These are phyloP conservation scores for Candoia aspera DNA, from an alignment of 2,113 vertebrate species.

Conservation along the genomic window DNA sequence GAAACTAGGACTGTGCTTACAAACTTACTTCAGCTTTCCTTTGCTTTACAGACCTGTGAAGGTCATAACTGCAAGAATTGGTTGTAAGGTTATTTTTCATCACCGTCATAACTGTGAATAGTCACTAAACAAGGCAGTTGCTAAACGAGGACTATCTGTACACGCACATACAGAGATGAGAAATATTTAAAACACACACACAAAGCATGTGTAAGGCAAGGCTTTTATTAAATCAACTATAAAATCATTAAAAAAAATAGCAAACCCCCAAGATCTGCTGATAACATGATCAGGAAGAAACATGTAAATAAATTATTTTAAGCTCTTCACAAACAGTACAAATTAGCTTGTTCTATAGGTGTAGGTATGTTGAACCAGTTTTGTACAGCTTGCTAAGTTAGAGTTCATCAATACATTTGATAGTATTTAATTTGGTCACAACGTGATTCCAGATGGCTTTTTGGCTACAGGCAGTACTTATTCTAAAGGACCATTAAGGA, in stretches of 20 bases:
- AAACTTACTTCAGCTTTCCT: neutral
- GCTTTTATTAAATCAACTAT: neutral
- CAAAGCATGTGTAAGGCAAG: neutral
- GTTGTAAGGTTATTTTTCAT: neutral
- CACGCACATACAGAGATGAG: neutral
- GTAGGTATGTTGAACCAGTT: neutral
- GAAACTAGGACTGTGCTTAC: neutral
- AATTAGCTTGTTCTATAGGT: neutral
- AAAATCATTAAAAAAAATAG: neutral
- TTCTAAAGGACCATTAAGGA: neutral
- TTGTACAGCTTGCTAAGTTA: neutral
- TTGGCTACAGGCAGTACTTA: neutral
- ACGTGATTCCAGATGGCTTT: too few species aligned
- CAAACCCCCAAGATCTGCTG: neutral
- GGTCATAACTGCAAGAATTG: neutral
- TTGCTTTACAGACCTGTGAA: neutral
- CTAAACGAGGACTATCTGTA: neutral
- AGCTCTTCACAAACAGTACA: neutral
- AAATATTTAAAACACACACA: neutral
- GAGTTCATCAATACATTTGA: neutral
- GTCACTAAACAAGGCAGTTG: neutral
- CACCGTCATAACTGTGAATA: neutral
- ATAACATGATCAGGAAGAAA: neutral
- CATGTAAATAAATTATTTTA: neutral
- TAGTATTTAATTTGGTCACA: neutral